A percentile compares a stretch with the other conserved stretches of the same genome.
These are phyloP conservation scores for Cyanoramphus novaezelandiae DNA, from an alignment of 2,113 vertebrate species.

Conservation along the genomic window DNA sequence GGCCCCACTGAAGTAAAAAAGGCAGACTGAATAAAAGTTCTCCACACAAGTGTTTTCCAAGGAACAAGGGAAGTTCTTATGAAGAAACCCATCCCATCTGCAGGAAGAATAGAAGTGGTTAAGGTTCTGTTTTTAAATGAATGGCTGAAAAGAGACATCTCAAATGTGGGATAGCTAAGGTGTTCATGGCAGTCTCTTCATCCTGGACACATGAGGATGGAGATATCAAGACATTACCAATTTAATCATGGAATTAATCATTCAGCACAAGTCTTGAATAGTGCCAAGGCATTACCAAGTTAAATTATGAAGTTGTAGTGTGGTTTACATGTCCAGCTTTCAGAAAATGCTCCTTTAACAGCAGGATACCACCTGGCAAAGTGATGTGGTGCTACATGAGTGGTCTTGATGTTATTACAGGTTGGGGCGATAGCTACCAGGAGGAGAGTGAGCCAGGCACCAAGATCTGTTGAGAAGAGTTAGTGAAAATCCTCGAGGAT, in stretches of 20 bases:
- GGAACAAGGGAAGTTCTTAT: not conserved
- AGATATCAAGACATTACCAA: not conserved
- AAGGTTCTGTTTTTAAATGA: not conserved
- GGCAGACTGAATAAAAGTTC: not conserved
- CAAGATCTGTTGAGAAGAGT: not conserved
- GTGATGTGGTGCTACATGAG: not conserved
- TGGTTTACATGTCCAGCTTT: not conserved
- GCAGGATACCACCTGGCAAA: not conserved
- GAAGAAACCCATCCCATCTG: not conserved
- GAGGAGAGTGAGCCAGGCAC: not conserved
- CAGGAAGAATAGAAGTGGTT: not conserved
- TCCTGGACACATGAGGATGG: not conserved
- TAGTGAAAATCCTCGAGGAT: not conserved
- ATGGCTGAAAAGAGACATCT: not conserved
- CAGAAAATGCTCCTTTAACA: not conserved
- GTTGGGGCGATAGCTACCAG: not conserved
- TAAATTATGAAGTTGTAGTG: not conserved
- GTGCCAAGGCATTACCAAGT: not conserved
- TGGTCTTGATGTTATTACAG: not conserved
- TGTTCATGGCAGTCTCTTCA: not conserved
- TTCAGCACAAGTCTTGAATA: not conserved
- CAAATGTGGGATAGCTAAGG: rapidly evolving
- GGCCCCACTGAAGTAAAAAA: not conserved
- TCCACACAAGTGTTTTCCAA: not conserved
- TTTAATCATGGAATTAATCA: not conserved